Evolutionary conservation across 2,113 vertebrate genomes (phyloP), one percentile per base, ranked within the genome.

Genomic region (Hirundichthys speculiger): DNA sequence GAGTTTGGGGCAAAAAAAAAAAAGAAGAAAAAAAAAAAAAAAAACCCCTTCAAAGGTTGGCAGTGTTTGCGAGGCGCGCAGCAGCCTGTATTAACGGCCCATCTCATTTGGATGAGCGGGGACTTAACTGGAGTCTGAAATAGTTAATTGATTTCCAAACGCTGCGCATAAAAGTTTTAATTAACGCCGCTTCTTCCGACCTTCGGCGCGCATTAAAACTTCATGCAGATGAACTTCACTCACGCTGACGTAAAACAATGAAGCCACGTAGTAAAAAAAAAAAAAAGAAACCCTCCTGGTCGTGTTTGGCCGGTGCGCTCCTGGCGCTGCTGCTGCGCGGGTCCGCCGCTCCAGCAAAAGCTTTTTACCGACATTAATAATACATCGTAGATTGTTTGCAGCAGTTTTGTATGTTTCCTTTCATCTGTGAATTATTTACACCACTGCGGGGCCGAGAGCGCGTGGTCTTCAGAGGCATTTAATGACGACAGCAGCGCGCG

Each of bases 311-410:
- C 79, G 49, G 67, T 57, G 62, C 47, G n/a, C 27, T 43, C 72
- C 78, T 80, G 82, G 86, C n/a, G 6, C 75, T 77, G 72, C 14
- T 68, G 6, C 75, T 77, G 72, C 14, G 65, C 55, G 18, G 56
- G 64, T 56, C 69, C 70, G 69, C 42, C 42, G 16, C 16, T 90
- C 85, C 89, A 92, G 64, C 77, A 88, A 90, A 85, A 84, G n/a
- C n/a, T 86, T 89, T 90, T 91, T 89, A 90, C 58, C 81, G 19
- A 38, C 80, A 81, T 91, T 76, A 91, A 91, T 91, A 89, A 91
- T 88, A 80, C 63, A 91, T 82, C 43, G 56, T 34, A 43, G 52
- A 69, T 72, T 86, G 88, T 91, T 90, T 88, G 81, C 82, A 83
- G 34, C 61, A 47, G 41, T 73, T 85, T 73, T 72, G 59, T 58